These are phyloP conservation scores for Phragmatobia fuliginosa DNA, from an alignment of 2,888 invertebrate genomes.

Conservation along the genomic window DNA sequence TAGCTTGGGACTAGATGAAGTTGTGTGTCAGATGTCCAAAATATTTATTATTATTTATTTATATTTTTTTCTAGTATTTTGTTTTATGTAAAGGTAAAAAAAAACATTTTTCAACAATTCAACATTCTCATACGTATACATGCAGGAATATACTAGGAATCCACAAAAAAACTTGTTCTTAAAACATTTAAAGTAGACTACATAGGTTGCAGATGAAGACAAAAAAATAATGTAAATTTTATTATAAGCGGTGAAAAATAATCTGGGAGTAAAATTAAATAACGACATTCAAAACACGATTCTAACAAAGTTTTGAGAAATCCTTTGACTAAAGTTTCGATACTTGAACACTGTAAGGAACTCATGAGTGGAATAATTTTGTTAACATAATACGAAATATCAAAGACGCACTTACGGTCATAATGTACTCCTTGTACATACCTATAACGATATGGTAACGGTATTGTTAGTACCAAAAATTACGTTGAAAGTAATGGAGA, in stretches of 20 bases:
- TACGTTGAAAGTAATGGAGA: background rate
- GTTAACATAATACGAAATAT: slow-evolving; percentile 15
- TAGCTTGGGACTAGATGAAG: no score
- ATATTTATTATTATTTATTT: no score
- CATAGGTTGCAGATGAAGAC: background rate
- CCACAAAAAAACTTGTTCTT: no score
- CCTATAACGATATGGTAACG: slow-evolving; percentile 13
- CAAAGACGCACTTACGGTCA: slow-evolving; percentile 2
- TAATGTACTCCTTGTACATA: background rate
- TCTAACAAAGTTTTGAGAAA: slow-evolving; percentile 18
- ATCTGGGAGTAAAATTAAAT: background rate
- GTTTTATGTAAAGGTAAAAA: no score
- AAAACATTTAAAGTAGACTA: no score
- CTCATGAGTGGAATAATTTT: slow-evolving; percentile 22
- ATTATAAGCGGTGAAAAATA: background rate
- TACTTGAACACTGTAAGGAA: slow-evolving; percentile 24
- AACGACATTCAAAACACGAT: slow-evolving; percentile 27
- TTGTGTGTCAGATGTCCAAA: no score
- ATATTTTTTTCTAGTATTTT: no score
- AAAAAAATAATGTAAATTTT: background rate
- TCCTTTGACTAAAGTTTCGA: slow-evolving; percentile 25
- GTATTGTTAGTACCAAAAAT: slow-evolving; percentile 7
- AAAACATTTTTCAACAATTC: no score
- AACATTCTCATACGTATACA: no score
- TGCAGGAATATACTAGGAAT: no score